A percentile compares a stretch with the other conserved stretches of the same genome.
These are phyloP conservation scores for Acyrthosiphon pisum DNA, from an alignment of 1,140 invertebrate species.

Conservation along the genomic window DNA sequence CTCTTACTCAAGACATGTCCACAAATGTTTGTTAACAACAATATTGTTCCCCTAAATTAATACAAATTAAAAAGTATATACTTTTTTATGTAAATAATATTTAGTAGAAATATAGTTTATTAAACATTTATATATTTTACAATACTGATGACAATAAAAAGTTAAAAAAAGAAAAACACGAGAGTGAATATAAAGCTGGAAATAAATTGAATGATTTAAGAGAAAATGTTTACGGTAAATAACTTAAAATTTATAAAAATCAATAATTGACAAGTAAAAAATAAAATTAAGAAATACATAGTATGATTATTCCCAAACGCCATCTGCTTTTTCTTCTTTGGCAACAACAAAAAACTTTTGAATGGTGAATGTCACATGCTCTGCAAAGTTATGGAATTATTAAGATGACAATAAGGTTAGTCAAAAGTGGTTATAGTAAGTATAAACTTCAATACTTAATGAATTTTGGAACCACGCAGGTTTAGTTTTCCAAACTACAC, in stretches of 20 bases:
- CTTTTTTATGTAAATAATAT: constrained; percentile 15
- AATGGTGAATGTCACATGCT: constrained; percentile 69
- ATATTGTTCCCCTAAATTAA: constrained; percentile 58
- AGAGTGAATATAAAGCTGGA: neutral
- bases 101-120: constrained; percentile 26
- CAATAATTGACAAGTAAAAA: constrained; percentile 40
- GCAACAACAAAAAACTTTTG: constrained; percentile 80
- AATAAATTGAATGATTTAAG: neutral
- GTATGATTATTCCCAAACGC: constrained; percentile 34
- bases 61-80: neutral
- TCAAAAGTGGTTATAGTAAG: constrained; percentile 24
- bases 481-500: constrained; percentile 79
- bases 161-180: neutral
- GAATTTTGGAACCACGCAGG: constrained; percentile 71
- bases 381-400: constrained; percentile 64
- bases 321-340: constrained; percentile 70
- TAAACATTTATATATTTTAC: constrained; percentile 31
- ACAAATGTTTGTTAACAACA: constrained; percentile 55
- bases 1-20: constrained; percentile 50
- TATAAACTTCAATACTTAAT: constrained; percentile 66
- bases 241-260: neutral
- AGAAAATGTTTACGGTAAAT: neutral
- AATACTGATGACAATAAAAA: constrained; percentile 51
- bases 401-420: constrained; percentile 54
- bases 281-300: neutral